These are phyloP conservation scores for Heliconius aoede DNA, from an alignment of 2,888 invertebrate species.

Conservation along the genomic window DNA sequence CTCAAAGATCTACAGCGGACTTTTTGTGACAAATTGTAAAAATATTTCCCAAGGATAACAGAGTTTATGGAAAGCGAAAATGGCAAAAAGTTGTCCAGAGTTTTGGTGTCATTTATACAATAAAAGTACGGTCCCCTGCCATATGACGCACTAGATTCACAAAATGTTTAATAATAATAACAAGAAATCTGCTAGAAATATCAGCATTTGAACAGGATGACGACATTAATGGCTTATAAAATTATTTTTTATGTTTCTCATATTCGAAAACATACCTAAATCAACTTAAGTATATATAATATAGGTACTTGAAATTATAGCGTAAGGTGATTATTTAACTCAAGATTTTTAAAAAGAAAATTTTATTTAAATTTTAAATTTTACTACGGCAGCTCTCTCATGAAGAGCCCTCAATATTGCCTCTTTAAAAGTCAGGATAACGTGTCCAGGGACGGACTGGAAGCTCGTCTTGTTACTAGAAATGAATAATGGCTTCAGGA, in stretches of 20 bases:
- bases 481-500: slow-evolving; percentile 78
- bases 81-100: slow-evolving; percentile 25
- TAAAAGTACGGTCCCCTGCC: slow-evolving; percentile 39
- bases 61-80: slow-evolving; percentile 38
- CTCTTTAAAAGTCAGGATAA: slow-evolving; percentile 38
- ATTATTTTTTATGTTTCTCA: neutral
- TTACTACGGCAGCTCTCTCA: slow-evolving; percentile 34
- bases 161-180: slow-evolving; percentile 25
- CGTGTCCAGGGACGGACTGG: slow-evolving; percentile 44
- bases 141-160: slow-evolving; percentile 26
- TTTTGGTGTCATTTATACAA: slow-evolving; percentile 42
- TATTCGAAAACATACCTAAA: neutral
- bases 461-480: slow-evolving; percentile 61
- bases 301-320: neutral
- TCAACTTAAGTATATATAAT: neutral
- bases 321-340: neutral
- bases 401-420: slow-evolving; percentile 42
- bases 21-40: slow-evolving; percentile 51
- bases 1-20: slow-evolving; percentile 43
- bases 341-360: neutral
- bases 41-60: slow-evolving; percentile 47
- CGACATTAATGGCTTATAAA: neutral
- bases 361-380: slow-evolving; percentile 23
- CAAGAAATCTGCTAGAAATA: neutral
- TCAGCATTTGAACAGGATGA: slow-evolving; percentile 4